A percentile compares a stretch with the other conserved stretches of the same genome.
Conservation (phyloP, 2,888 invertebrate species). For the Dynastes hyllus region DNA sequence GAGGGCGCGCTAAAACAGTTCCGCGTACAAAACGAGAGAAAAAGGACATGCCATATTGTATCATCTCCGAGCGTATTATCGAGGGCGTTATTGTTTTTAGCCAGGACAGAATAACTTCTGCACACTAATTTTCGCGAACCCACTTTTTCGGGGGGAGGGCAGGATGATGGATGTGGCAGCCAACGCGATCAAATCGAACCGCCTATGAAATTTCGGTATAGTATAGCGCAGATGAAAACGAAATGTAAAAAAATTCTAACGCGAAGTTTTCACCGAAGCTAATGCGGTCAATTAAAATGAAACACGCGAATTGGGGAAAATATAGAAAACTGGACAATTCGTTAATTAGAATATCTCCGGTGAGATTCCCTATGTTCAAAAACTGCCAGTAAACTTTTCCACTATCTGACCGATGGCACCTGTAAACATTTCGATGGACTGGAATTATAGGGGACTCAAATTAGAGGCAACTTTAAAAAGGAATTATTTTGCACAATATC, state of each 20-base stretch:
- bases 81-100: slow-evolving; percentile 12
- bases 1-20: slow-evolving; percentile 9
- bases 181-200: neutral
- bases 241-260: neutral
- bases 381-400: too few species aligned
- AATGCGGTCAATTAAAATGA: neutral
- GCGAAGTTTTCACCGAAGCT: neutral
- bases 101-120: slow-evolving; percentile 24
- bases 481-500: too few species aligned
- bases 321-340: neutral
- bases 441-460: too few species aligned
- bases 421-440: too few species aligned
- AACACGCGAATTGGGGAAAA: neutral
- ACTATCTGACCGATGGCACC: too few species aligned
- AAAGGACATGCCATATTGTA: neutral
- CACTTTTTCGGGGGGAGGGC: slow-evolving; percentile 6
- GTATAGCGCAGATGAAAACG: neutral
- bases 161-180: neutral
- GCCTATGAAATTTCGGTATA: neutral
- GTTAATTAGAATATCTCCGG: neutral
- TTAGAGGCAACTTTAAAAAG: too few species aligned
- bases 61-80: neutral
- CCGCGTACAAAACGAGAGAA: neutral
- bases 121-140: slow-evolving; percentile 28
- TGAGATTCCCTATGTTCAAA: too few species aligned